Base-by-base conservation (phyloP, 2,113 vertebrate species). In the Amia ocellicauda region DNA sequence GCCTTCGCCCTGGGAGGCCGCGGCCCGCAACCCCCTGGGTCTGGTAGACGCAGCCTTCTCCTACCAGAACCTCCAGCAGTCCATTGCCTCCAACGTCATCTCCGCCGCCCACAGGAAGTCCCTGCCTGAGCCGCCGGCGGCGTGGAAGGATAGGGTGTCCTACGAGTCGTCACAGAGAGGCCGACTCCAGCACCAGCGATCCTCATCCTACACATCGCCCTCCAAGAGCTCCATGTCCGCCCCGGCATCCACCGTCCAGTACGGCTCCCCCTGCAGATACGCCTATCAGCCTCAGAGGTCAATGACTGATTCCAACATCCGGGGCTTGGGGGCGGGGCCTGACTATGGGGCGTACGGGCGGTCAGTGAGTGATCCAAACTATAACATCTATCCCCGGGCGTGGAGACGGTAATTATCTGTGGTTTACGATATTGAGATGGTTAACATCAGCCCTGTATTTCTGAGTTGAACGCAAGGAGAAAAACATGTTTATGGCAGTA, bases 1-100 rank as follows among this genome's bases (percentile, higher is more conserved):
- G 50, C 83, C 78, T 3, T 91, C 90, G 3, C 97, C 96, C 41
- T 97, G 96, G 96, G 92, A 98, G 81, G 94, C 95, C 0, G 95
- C 94, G 0, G 86, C 93, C 13, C 88, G 83, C 24, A 92, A 94
- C 64, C 93, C 96, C 17, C 77, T 94, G 13, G 95, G 95, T 26
- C 82, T 96, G 2, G 92, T 94, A 66, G 95, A 98, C 70, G 96
- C 95, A 60, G 94, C 93, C 20, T 98, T 97, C 58, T 49, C 65
- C 42, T 80, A 83, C 62, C 90, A 90, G 66, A 86, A 66, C 68
- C 88, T 95, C 61, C 88, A 94, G 71, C 91, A 95, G 61, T 90
- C 87, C 58, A 80, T 98, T 1, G 90, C 83, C 61, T 85, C 88
- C 17, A 94, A 89, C 0, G 78, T 99, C 55, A 80, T 81, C n/a